Evolutionary conservation across 2,113 vertebrate species (phyloP), one percentile per base, ranked within the genome.

Genomic region (Lagopus muta): DNA sequence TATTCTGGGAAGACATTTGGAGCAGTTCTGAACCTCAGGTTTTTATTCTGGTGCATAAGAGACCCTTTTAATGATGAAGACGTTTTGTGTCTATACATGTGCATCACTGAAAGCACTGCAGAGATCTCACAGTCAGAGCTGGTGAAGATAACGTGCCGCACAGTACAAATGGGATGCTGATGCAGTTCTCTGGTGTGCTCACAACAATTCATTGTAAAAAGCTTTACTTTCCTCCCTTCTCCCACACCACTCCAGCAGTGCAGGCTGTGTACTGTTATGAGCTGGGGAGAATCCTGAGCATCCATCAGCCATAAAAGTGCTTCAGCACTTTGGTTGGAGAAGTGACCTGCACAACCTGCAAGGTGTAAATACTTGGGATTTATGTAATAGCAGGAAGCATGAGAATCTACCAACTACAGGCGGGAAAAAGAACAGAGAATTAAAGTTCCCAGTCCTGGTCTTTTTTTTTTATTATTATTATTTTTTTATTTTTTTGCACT

Each of bases 181-280:
- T 71, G 45, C 52, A 42, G 4, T 62, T 72, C 54, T 86, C 62
- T 66, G 71, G 13, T n/a, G 40, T 36, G 40, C 60, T 66, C 10
- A 25, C 19, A 64, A 38, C 65, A 48, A 62, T 21, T 14, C 34
- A n/a, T 4, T 36, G 58, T 60, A 27, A 28, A 82, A 62, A 61
- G 36, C 69, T 66, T 25, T 71, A 22, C 36, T 45, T 57, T 10
- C 25, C 70, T 80, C 28, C 65, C 47, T 42, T 25, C 32, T 32
- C 16, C 52, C 30, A 10, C 0, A 0, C 21, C 36, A 1, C 52
- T 7, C 18, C 58, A 25, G 13, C 43, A 18, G 69, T 6, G 24
- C 43, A 47, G 65, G 36, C 57, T 57, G 36, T 1, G 0, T 6
- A 0, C 21, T 13, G 30, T 45, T 32, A 16, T 36, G 14, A 32